phyloP scores from a whole-genome alignment of 2,888 invertebrate genomes.

The Eurytoma californica region DNA sequence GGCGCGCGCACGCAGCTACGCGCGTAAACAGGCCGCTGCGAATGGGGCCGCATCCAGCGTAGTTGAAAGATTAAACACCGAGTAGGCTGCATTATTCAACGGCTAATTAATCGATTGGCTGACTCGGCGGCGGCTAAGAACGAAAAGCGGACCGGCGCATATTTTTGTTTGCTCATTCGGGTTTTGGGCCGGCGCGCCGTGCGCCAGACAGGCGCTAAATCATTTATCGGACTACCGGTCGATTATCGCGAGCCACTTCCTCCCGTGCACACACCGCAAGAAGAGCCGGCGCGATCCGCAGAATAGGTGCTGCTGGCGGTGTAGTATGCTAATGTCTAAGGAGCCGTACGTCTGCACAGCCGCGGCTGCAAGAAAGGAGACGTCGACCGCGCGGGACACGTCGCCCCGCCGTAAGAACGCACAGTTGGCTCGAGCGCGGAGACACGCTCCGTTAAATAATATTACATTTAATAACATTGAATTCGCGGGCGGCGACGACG shows the following conservation, averaged over 20 bases:
- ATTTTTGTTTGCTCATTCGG: not conserved
- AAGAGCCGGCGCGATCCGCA: no score
- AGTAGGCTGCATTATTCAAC: conserved; percentile 48
- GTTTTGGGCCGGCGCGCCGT: no score
- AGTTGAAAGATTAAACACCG: conserved; percentile 53
- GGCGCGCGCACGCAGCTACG: not conserved
- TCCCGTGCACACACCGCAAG: not conserved
- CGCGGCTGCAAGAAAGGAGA: no score
- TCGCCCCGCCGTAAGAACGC: no score
- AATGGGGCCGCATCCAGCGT: conserved; percentile 7
- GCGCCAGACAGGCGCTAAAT: conserved; percentile 5
- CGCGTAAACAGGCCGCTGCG: not conserved
- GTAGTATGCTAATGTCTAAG: no score
- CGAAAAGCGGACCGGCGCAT: not conserved
- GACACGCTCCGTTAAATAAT: no score
- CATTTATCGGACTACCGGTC: conserved; percentile 51
- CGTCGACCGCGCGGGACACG: no score
- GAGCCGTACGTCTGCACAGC: no score
- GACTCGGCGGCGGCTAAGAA: not conserved
- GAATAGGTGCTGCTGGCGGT: no score
- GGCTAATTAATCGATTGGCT: conserved; percentile 51
- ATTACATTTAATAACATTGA: no score
- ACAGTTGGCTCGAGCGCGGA: no score
- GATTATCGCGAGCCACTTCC: conserved; percentile 48
- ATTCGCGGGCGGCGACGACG: conserved; percentile 17